A percentile compares a stretch with the other conserved stretches of the same genome.
phyloP scores from a whole-genome alignment of 2,113 vertebrate genomes.

The Callochromis pleurospilus region DNA sequence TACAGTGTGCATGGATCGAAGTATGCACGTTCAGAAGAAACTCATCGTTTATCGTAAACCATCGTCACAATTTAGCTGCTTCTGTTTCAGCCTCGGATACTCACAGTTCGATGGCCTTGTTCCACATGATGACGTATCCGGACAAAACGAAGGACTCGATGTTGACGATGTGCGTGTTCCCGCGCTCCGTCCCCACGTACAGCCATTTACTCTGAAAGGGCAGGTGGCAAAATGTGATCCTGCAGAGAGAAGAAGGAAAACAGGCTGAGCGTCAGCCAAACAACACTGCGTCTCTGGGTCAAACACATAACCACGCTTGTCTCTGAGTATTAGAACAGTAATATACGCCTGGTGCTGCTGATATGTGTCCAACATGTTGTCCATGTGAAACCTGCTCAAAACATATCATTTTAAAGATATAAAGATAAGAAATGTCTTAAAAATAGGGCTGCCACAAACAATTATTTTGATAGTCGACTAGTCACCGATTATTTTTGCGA shows the following conservation, averaged over 20 bases:
- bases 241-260: constrained; percentile 49
- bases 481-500: too few relatives aligned
- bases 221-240: constrained; percentile 97
- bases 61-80: neutral
- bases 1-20: neutral
- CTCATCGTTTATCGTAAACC: neutral
- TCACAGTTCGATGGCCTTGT: constrained; percentile 99
- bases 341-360: neutral
- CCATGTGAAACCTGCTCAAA: neutral
- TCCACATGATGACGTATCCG: constrained; percentile 99
- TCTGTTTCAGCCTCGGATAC: constrained; percentile 46
- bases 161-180: constrained; percentile 98
- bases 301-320: neutral
- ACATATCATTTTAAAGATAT: too few relatives aligned
- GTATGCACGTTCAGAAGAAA: neutral
- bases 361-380: neutral
- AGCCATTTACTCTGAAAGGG: constrained; percentile 99
- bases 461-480: too few relatives aligned
- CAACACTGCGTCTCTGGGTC: rapidly evolving
- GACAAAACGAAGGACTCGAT: constrained; percentile 97
- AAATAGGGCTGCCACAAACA: too few relatives aligned
- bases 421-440: neutral
- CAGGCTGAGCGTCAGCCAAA: neutral
- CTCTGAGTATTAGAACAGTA: neutral
- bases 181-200: constrained; percentile 94